A percentile compares a stretch with the other conserved stretches of the same genome.
Evolutionary conservation across 2,113 vertebrate genomes (phyloP).

Genomic region (Heterotis niloticus): DNA sequence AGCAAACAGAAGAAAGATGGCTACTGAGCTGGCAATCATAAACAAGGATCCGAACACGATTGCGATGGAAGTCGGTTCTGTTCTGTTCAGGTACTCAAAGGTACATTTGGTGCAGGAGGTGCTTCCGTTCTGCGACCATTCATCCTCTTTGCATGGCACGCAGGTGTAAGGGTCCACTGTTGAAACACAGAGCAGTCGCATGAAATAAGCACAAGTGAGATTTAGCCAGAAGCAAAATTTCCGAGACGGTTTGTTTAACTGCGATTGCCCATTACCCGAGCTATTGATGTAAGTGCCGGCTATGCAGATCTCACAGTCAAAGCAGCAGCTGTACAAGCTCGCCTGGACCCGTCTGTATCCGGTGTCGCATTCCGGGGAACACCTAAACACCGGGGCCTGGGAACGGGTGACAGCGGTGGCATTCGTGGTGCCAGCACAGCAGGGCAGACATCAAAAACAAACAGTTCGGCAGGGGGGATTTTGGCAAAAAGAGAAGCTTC

Average conservation of each 20-base stretch:
- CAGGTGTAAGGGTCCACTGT: conserved; percentile 64
- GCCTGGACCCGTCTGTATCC: conserved; percentile 33
- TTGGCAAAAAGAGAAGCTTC: too few species aligned
- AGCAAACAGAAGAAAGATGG: conserved; percentile 61
- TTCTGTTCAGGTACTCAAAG: conserved; percentile 62
- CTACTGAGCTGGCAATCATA: conserved; percentile 51
- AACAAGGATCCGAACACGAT: conserved; percentile 45
- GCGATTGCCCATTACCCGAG: conserved; percentile 51
- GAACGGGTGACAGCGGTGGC: not conserved
- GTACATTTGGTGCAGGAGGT: conserved; percentile 59
- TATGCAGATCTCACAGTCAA: conserved; percentile 62
- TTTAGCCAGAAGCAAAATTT: too few species aligned
- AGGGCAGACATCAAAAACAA: too few species aligned
- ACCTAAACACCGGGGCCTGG: conserved; percentile 44
- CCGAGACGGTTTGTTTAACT: not conserved
- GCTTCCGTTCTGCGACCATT: conserved; percentile 70
- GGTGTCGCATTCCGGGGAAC: conserved; percentile 36
- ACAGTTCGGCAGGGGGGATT: too few species aligned
- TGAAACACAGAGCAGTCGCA: conserved; percentile 1
- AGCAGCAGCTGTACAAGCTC: conserved; percentile 67
- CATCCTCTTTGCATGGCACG: conserved; percentile 53
- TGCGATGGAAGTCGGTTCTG: conserved; percentile 48
- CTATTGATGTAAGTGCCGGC: conserved; percentile 67
- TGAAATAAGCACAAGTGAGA: not conserved
- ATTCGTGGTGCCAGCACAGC: not conserved